Evolutionary conservation across 2,888 invertebrate species (phyloP), one percentile per base, ranked within the genome.

Genomic region (Gastrophysa polygoni): DNA sequence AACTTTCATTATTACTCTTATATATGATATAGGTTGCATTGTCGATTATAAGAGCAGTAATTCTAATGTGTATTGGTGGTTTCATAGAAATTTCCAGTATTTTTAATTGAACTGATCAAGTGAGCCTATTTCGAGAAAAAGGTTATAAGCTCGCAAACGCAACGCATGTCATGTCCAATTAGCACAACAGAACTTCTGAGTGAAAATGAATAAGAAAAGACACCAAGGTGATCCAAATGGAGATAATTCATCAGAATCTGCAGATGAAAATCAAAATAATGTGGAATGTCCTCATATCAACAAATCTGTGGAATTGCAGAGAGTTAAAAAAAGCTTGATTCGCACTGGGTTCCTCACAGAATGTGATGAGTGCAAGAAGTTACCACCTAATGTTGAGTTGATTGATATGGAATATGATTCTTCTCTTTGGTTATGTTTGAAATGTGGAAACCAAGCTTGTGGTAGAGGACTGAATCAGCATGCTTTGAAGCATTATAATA

Each of bases 391-490:
- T 58, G 67, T 63, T 54, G 78, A 78, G 44, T 70, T 73, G 60
- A 64, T 59, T 10, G 77, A 76, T 64, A 81, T 80, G 56, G 84
- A 85, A 68, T 81, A 81, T 50, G 86, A 86, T 69, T 76, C 79
- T 51, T 83, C 83, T 0, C 78, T 91, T 63, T 93, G 92, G 91
- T 85, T 95, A 82, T 95, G 95, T 76, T 82, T 95, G 64, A 88
- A 89, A 68, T 95, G 95, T 80, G 94, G 92, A 1, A 82, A 89
- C 67, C 90, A 91, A 75, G 85, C 89, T 18, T 95, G 95, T 79
- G 92, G 91, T 1, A 84, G 89, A 52, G 82, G 84, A 4, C 83
- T 86, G 54, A 87, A 87, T 73, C 84, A 88, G 70, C 93, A 94
- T 80, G 91, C 92, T 0, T 77, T 90, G 20, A 84, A 87, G 67